Evolutionary conservation across 2,113 vertebrate species (phyloP).

Genomic region (Anarrhichthys ocellatus): DNA sequence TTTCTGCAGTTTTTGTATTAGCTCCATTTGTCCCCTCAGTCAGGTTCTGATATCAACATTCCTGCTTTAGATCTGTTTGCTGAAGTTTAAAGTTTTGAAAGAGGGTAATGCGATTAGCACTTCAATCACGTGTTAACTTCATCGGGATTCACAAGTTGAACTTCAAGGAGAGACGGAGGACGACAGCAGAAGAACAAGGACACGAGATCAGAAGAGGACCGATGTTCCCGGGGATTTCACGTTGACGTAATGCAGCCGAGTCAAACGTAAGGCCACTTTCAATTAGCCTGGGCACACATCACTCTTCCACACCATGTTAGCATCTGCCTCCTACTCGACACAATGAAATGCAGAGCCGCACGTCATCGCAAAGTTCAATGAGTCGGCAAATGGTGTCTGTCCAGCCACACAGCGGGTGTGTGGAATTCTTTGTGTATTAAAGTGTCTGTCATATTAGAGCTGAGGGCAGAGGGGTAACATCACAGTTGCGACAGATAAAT

Average conservation of each 20-base stretch:
- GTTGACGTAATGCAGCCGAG: slow-evolving; percentile 61
- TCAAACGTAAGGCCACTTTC: slow-evolving; percentile 65
- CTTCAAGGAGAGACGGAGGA: slow-evolving; percentile 37
- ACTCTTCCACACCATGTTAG: slow-evolving; percentile 21
- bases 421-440: neutral
- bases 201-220: slow-evolving; percentile 31
- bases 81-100: slow-evolving; percentile 31
- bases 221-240: slow-evolving; percentile 45
- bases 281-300: slow-evolving; percentile 48
- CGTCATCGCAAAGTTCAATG: slow-evolving; percentile 36
- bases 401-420: slow-evolving; percentile 12
- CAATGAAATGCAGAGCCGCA: slow-evolving; percentile 36
- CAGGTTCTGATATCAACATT: slow-evolving; percentile 20
- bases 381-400: slow-evolving; percentile 47
- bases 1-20: slow-evolving; percentile 3
- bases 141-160: slow-evolving; percentile 51
- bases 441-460: slow-evolving; percentile 18
- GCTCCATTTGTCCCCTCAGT: slow-evolving; percentile 31
- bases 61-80: slow-evolving; percentile 9
- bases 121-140: slow-evolving; percentile 39
- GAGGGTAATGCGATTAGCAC: slow-evolving; percentile 46
- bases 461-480: slow-evolving; percentile 53
- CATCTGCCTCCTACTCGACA: slow-evolving; percentile 36
- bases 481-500: slow-evolving; percentile 63
- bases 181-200: slow-evolving; percentile 25